Evolutionary conservation across 2,888 invertebrate genomes (phyloP).

Genomic region (Drosophila pegasa): DNA sequence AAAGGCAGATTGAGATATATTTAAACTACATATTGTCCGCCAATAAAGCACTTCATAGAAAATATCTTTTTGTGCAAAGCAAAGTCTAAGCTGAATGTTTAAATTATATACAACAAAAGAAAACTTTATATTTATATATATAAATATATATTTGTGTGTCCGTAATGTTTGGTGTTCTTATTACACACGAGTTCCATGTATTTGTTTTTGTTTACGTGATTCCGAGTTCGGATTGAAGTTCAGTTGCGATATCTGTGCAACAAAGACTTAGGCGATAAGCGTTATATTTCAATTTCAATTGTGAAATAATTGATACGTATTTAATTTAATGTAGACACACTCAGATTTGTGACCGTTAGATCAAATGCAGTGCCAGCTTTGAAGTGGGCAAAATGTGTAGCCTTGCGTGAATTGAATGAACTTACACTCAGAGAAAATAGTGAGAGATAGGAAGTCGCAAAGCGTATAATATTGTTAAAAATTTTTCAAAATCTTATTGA

Average conservation of each 20-base stretch:
- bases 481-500: no score
- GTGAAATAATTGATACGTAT: conserved; percentile 19
- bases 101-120: conserved; percentile 5
- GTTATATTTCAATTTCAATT: conserved; percentile 18
- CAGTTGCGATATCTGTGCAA: conserved; percentile 14
- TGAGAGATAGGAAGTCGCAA: no score
- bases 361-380: conserved; percentile 3
- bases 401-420: conserved; percentile 8
- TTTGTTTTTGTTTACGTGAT: conserved; percentile 17
- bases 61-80: conserved; percentile 10
- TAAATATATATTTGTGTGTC: conserved; percentile 6
- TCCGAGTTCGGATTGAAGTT: conserved; percentile 11
- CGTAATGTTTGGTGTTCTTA: conserved; percentile 4
- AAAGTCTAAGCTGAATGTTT: conserved; percentile 8
- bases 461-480: no score
- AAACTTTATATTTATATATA: background rate
- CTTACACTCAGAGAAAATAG: conserved; percentile 6
- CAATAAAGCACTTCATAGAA: background rate
- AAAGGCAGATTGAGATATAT: conserved; percentile 6
- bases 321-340: conserved; percentile 20
- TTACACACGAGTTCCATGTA: conserved; percentile 25
- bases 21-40: conserved; percentile 11
- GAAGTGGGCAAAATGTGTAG: background rate
- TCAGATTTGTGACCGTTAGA: conserved; percentile 15
- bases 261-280: conserved; percentile 45